These are phyloP conservation scores for Pegoplata infirma DNA, from an alignment of 2,888 invertebrate genomes.

Conservation along the genomic window DNA sequence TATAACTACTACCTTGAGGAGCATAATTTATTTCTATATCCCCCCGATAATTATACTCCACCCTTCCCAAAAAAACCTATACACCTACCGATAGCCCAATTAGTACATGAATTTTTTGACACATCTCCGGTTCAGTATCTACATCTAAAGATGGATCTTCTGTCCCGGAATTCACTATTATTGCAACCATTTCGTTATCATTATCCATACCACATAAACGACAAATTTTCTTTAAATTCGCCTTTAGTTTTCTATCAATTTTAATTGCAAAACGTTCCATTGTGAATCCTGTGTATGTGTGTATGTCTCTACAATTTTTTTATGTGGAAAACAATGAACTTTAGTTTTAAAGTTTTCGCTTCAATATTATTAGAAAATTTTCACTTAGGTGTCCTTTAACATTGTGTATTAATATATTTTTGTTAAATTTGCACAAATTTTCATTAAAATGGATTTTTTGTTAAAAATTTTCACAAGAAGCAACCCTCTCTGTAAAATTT, in stretches of 20 bases:
- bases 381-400: slow-evolving; percentile 23
- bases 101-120: slow-evolving; percentile 72
- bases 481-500: slow-evolving; percentile 56
- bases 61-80: background rate
- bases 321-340: slow-evolving; percentile 6
- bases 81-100: slow-evolving; percentile 53
- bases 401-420: slow-evolving; percentile 43
- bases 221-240: slow-evolving; percentile 77
- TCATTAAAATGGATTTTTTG: slow-evolving; percentile 20
- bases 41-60: background rate
- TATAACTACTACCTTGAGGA: background rate
- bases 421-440: slow-evolving; percentile 25
- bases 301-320: slow-evolving; percentile 25
- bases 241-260: slow-evolving; percentile 75
- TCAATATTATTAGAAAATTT: background rate
- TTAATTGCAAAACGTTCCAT: slow-evolving; percentile 74
- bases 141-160: slow-evolving; percentile 46
- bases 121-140: slow-evolving; percentile 73
- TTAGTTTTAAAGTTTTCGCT: slow-evolving; percentile 15
- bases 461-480: slow-evolving; percentile 53
- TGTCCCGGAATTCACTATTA: slow-evolving; percentile 63
- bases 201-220: slow-evolving; percentile 77
- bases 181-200: slow-evolving; percentile 72
- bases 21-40: background rate
- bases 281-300: slow-evolving; percentile 45